These are phyloP conservation scores for Falco berigora DNA, from an alignment of 2,797 vertebrate genomes.

Conservation along the genomic window DNA sequence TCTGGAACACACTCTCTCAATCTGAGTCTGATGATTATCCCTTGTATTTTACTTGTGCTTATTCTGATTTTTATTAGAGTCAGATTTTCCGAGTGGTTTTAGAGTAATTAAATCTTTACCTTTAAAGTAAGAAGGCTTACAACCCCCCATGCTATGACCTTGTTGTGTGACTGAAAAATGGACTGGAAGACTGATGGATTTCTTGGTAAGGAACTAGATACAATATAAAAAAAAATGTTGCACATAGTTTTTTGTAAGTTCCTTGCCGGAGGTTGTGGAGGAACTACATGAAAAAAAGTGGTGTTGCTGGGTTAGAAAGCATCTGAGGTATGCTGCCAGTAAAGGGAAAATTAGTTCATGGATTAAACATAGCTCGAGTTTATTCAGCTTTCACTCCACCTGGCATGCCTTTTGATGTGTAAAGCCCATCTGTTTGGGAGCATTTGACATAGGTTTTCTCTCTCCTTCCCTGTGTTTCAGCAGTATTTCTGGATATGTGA, in stretches of 20 bases:
- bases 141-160: not conserved
- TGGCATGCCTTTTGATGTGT: conserved; percentile 19
- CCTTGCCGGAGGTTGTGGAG: not conserved
- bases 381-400: conserved; percentile 26
- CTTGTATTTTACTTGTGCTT: not conserved
- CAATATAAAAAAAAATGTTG: not conserved
- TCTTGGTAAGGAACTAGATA: not conserved
- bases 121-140: not conserved
- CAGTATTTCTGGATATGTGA: not conserved
- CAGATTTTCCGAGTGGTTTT: not conserved
- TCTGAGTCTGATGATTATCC: not conserved
- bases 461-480: not conserved
- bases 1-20: not conserved
- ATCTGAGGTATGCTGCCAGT: not conserved
- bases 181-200: not conserved
- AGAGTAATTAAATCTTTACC: not conserved
- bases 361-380: not conserved
- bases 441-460: not conserved
- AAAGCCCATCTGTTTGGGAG: conserved; percentile 7
- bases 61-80: not conserved
- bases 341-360: not conserved
- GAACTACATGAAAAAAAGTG: not conserved
- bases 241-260: not conserved
- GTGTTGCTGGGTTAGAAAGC: not conserved
- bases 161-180: not conserved